phyloP scores from a whole-genome alignment of 2,888 invertebrate genomes.

The Podotricha telesiphe region DNA sequence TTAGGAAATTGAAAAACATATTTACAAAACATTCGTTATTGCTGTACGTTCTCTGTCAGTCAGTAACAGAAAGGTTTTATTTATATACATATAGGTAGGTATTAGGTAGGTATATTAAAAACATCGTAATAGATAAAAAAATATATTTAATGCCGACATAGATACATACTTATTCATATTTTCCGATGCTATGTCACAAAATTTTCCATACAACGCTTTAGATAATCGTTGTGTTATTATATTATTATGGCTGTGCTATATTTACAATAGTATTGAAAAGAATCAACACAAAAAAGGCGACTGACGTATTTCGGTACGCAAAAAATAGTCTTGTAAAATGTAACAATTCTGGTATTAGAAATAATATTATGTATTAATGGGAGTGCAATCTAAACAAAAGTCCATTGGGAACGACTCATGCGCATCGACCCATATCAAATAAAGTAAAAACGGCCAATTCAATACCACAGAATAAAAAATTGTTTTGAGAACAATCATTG shows the following conservation, averaged over 20 bases:
- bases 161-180: slow-evolving; percentile 6
- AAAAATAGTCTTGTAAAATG: background rate
- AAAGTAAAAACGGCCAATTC: slow-evolving; percentile 34
- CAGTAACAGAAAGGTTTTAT: too few species aligned
- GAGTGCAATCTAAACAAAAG: slow-evolving; percentile 55
- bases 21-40: too few species aligned
- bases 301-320: slow-evolving; percentile 53
- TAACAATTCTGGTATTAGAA: background rate
- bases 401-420: slow-evolving; percentile 53
- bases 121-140: background rate
- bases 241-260: slow-evolving; percentile 12
- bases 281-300: background rate
- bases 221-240: slow-evolving; percentile 13
- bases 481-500: slow-evolving; percentile 1
- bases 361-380: slow-evolving; percentile 46
- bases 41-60: too few species aligned
- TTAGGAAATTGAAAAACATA: too few species aligned
- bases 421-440: slow-evolving; percentile 55
- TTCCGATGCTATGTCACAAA: background rate
- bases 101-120: background rate
- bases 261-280: slow-evolving; percentile 15
- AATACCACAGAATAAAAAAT: slow-evolving; percentile 19
- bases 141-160: background rate
- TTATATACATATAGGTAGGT: too few species aligned
- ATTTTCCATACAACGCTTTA: slow-evolving; percentile 11